Conservation (phyloP, 1,140 invertebrate genomes). For the Aphis gossypii region DNA sequence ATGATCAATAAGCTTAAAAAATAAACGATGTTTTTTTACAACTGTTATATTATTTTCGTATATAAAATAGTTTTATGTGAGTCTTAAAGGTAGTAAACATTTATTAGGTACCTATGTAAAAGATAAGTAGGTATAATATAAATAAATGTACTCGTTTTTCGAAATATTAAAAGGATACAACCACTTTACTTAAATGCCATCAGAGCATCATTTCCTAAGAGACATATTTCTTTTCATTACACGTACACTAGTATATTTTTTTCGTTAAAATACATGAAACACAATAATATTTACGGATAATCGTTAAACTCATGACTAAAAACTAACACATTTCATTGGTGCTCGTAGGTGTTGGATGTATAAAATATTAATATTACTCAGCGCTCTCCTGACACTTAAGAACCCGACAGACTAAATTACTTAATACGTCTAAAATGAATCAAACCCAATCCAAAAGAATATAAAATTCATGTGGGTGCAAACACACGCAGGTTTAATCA, state of each 20-base stretch:
- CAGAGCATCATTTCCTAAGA: not conserved
- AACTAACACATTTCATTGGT: not conserved
- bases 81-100: not conserved
- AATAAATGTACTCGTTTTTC: not conserved
- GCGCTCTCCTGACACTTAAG: not conserved
- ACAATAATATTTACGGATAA: not conserved
- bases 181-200: constrained; percentile 31
- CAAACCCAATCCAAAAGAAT: not conserved
- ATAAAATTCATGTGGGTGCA: not conserved
- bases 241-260: not conserved
- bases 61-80: not conserved
- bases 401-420: not conserved
- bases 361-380: not conserved
- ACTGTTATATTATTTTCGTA: not conserved
- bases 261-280: not conserved
- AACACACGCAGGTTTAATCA: too few species aligned
- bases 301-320: not conserved
- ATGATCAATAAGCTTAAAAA: not conserved
- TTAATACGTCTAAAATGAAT: not conserved
- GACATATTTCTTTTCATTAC: constrained; percentile 17
- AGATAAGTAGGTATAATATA: not conserved
- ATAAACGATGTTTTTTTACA: not conserved
- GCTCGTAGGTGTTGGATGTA: not conserved
- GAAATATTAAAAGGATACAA: constrained; percentile 24
- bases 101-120: not conserved